Evolutionary conservation across 2,797 vertebrate species (phyloP), one percentile per base, ranked within the genome.

Genomic region (Kryptolebias ocellatus): DNA sequence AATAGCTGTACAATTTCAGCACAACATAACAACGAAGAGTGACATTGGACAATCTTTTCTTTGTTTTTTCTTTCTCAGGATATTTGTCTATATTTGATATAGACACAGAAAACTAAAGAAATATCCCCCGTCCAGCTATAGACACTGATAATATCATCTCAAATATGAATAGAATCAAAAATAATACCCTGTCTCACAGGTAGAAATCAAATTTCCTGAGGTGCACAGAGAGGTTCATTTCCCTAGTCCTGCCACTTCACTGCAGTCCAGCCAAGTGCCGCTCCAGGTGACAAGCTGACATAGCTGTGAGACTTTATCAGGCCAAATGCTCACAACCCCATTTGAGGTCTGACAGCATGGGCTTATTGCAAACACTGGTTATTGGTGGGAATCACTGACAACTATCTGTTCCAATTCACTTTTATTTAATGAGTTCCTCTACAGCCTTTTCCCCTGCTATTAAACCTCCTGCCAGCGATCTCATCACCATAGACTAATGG

Each of bases 401-500:
- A 72, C 55, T 74, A 78, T 60, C 53, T 72, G 76, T 50, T 78
- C 29, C 70, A 39, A 55, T 79, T 55, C 20, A 27, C 24, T 58
- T 79, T 64, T 72, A 76, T 81, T 72, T 82, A 78, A 82, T 78
- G 57, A 71, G 46, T 55, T 80, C 68, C 62, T 69, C 51, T 57
- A 12, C 62, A 62, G 60, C 72, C 70, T 71, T 68, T 64, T 37
- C 46, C 39, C 63, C 57, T 65, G 31, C 72, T 81, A 72, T 86
- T 83, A 75, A 81, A 76, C 39, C 61, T 34, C 65, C 80, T 78
- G 76, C 72, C 71, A 39, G 47, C 70, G 73, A 83, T 80, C 79
- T 85, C 87, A 87, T 85, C 89, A 84, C 71, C 67, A 65, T 27
- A 67, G 66, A 86, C 70, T 78, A 79, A 89, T 85, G 64, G 60